phyloP scores from a whole-genome alignment of 2,113 vertebrate species.

The Phycodurus eques region DNA sequence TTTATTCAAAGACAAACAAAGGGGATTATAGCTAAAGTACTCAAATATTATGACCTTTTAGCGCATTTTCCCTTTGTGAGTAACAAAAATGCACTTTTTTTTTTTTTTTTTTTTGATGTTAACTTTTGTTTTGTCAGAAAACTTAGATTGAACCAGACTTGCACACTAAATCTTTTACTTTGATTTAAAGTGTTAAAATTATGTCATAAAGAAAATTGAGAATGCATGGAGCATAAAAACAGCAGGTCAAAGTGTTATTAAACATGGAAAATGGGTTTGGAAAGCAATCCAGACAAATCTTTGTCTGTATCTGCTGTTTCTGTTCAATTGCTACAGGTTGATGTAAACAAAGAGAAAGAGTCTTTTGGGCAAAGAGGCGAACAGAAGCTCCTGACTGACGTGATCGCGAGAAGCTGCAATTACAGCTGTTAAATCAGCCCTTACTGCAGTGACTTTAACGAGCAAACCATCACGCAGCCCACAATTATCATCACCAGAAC shows the following conservation, averaged over 20 bases:
- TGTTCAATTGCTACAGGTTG: constrained; percentile 8
- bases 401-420: constrained; percentile 72
- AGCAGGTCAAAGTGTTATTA: constrained; percentile 12
- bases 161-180: background rate
- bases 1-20: constrained; percentile 37
- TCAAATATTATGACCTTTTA: constrained; percentile 22
- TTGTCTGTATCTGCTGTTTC: constrained; percentile 17
- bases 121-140: constrained; percentile 10
- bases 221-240: constrained; percentile 14
- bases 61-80: constrained; percentile 17
- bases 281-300: constrained; percentile 30
- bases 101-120: constrained; percentile 21
- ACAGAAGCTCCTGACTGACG: constrained; percentile 67
- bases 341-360: constrained; percentile 12
- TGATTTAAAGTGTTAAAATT: constrained; percentile 7
- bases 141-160: constrained; percentile 6
- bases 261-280: constrained; percentile 17
- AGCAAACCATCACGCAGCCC: constrained; percentile 66
- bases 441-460: constrained; percentile 67
- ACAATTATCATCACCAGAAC: constrained; percentile 71
- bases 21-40: constrained; percentile 13
- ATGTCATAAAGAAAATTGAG: constrained; percentile 6
- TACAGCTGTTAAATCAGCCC: constrained; percentile 65
- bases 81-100: constrained; percentile 22
- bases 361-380: constrained; percentile 19